phyloP scores from a whole-genome alignment of 2,113 vertebrate species.

The Megaceryle torquata region DNA sequence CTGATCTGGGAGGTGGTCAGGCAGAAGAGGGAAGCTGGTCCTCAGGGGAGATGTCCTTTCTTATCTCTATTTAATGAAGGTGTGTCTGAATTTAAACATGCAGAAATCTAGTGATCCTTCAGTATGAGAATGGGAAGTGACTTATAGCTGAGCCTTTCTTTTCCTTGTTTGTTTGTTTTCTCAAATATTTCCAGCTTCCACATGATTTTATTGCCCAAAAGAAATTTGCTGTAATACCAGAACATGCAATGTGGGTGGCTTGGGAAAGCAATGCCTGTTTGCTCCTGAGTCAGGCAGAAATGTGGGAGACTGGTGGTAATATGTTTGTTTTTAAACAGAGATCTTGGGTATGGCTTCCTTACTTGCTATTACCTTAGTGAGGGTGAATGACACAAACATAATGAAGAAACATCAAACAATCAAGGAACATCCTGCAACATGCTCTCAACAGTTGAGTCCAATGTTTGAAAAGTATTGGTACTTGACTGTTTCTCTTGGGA shows the following conservation, averaged over 20 bases:
- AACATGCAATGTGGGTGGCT: background rate
- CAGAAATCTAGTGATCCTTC: background rate
- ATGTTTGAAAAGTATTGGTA: background rate
- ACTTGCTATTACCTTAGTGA: background rate
- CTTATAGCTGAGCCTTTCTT: background rate
- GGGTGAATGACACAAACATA: background rate
- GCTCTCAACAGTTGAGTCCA: background rate
- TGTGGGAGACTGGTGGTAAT: background rate
- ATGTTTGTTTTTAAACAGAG: background rate
- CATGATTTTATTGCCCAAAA: background rate
- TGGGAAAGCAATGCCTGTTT: background rate
- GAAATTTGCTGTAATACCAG: background rate
- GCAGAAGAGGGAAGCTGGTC: background rate
- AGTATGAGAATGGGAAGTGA: background rate
- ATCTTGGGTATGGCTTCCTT: background rate
- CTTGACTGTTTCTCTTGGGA: background rate
- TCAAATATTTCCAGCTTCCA: background rate
- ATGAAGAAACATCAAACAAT: background rate
- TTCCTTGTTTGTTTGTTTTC: background rate
- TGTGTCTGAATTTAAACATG: background rate
- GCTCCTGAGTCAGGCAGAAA: background rate
- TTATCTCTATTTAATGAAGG: background rate
- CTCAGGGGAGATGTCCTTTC: background rate
- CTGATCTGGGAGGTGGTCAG: background rate
- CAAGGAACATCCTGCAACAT: fast-evolving